A percentile compares a stretch with the other conserved stretches of the same genome.
Evolutionary conservation across 1,140 invertebrate species (phyloP).

Genomic region (Ceratosolen solmsi): DNA sequence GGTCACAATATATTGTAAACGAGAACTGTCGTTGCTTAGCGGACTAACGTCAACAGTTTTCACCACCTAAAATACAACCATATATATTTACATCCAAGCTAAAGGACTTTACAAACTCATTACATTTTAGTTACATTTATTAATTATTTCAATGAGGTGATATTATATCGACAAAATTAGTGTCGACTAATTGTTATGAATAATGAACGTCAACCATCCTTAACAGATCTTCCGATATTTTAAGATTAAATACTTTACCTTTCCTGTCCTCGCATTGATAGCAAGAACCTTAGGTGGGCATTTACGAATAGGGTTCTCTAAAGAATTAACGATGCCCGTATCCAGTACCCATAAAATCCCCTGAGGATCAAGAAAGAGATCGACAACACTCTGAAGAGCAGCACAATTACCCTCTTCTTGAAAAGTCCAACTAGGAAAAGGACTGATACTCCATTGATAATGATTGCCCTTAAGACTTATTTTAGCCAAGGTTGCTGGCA

Average conservation of each 20-base stretch:
- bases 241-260: conserved; percentile 57
- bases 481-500: conserved; percentile 77
- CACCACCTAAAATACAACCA: conserved; percentile 68
- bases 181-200: too few species aligned
- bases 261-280: conserved; percentile 75
- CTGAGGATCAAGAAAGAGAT: conserved; percentile 75
- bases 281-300: conserved; percentile 80
- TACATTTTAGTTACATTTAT: too few species aligned
- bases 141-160: too few species aligned
- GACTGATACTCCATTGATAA: conserved; percentile 69
- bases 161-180: too few species aligned
- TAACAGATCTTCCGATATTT: too few species aligned
- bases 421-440: conserved; percentile 78
- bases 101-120: too few species aligned
- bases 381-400: conserved; percentile 77
- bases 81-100: too few species aligned
- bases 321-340: conserved; percentile 78
- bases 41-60: conserved; percentile 75
- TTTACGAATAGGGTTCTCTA: conserved; percentile 76
- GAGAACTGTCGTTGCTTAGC: conserved; percentile 70
- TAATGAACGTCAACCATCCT: too few species aligned
- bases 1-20: conserved; percentile 77
- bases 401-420: conserved; percentile 79
- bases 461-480: conserved; percentile 72
- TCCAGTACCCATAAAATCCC: conserved; percentile 81